Base-by-base conservation (phyloP, 2,888 invertebrate species). In the Maniola hyperantus region DNA sequence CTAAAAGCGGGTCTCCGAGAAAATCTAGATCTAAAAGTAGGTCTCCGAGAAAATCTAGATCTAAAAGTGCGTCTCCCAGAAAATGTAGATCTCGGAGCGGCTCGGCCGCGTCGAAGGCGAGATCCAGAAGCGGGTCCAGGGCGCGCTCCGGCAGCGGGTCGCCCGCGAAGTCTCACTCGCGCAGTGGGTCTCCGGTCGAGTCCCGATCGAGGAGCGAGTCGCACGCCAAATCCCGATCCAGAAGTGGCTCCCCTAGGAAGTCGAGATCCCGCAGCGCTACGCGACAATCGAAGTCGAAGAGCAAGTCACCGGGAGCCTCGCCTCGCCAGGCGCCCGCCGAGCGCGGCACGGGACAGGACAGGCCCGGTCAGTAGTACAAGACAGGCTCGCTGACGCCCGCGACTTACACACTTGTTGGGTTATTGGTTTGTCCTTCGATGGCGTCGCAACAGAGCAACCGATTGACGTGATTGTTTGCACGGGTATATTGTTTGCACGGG, bases 1-100 rank as follows among this genome's bases (percentile, higher is more conserved):
- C 77, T 2, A 69, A 74, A 34, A 76, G 77, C 46, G 74, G 75
- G 0, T 81, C 82, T n/a, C 73, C 75, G 69, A 74, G 61, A 7
- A 75, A 76, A 18, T 79, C 83, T 0, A 71, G 81, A 64, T 80
- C 83, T 1, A 76, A 78, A 65, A 76, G 76, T 61, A 69, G 73
- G 5, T 76, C 77, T 0, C 15, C 74, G 73, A 42, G 79, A 11
- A 64, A 36, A 18, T 58, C 58, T 26, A 26, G 58, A n/a, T n/a
- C n/a, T n/a, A n/a, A n/a, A n/a, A n/a, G 20, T 46, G 77, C 51
- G 74, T 77, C 76, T 0, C 73, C 69, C 6, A 1, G 71, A 66
- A 33, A 75, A 73, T 51, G 79, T 13, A 68, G 42, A 10, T 59
- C 59, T 15, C 18, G 48, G 33, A 59, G 77, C 55, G 74, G 75